These are phyloP conservation scores for Helleia helle DNA, from an alignment of 2,888 invertebrate species.

Conservation along the genomic window DNA sequence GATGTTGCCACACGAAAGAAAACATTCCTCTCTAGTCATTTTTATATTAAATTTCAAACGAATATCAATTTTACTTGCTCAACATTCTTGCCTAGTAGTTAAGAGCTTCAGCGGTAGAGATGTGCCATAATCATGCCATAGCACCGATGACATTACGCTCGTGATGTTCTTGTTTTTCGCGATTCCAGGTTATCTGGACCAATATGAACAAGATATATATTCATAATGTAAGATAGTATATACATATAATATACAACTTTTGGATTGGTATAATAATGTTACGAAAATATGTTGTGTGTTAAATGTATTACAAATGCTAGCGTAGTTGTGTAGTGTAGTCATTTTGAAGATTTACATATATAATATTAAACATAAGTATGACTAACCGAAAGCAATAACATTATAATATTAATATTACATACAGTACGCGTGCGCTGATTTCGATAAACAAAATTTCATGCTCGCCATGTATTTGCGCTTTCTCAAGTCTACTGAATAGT, in stretches of 20 bases:
- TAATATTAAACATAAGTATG: slow-evolving; percentile 39
- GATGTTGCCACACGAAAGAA: slow-evolving; percentile 37
- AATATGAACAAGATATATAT: slow-evolving; percentile 49
- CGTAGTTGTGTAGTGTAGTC: slow-evolving; percentile 65
- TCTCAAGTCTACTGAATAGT: neutral
- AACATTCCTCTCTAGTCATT: slow-evolving; percentile 71
- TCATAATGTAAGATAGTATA: slow-evolving; percentile 45
- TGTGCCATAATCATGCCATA: slow-evolving; percentile 55
- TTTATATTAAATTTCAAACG: slow-evolving; percentile 25
- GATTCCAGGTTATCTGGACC: slow-evolving; percentile 60
- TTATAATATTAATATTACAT: slow-evolving; percentile 34
- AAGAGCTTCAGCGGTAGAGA: slow-evolving; percentile 54
- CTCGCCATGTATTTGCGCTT: neutral
- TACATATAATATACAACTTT: slow-evolving; percentile 62
- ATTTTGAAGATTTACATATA: slow-evolving; percentile 69
- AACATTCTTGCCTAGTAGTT: slow-evolving; percentile 58
- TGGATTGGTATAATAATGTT: slow-evolving; percentile 65
- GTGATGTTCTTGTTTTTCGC: slow-evolving; percentile 39
- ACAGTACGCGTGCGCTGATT: slow-evolving; percentile 58
- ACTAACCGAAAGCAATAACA: slow-evolving; percentile 71
- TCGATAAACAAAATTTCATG: neutral
- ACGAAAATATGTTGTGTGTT: slow-evolving; percentile 60
- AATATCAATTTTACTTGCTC: slow-evolving; percentile 46
- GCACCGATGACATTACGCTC: slow-evolving; percentile 35
- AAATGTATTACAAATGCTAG: slow-evolving; percentile 68